A percentile compares a stretch with the other conserved stretches of the same genome.
These are phyloP conservation scores for Morphnarchus princeps DNA, from an alignment of 2,113 vertebrate species.

Conservation along the genomic window DNA sequence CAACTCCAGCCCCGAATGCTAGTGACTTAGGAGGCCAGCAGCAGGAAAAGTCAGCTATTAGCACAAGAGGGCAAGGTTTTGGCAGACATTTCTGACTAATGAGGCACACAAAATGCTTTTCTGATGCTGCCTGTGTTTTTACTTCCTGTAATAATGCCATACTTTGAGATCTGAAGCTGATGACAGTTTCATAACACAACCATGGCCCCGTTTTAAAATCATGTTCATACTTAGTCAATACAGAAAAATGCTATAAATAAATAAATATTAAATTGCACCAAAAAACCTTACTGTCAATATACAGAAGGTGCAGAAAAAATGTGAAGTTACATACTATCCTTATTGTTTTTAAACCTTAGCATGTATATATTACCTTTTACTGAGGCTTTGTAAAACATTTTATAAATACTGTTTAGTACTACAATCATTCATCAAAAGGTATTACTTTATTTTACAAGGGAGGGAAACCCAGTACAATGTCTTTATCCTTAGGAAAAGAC, in stretches of 20 bases:
- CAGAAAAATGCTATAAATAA: neutral
- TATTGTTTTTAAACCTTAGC: neutral
- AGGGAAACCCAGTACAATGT: neutral
- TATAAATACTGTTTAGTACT: neutral
- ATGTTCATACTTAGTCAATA: neutral
- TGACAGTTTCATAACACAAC: neutral
- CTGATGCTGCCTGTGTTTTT: neutral
- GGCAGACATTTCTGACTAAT: neutral
- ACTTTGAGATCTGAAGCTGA: neutral
- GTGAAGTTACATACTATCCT: neutral
- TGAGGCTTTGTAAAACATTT: neutral
- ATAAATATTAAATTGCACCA: neutral
- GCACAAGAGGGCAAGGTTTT: neutral
- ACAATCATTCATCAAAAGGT: neutral
- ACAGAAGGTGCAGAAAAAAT: neutral
- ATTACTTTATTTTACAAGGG: neutral
- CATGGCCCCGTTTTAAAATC: neutral
- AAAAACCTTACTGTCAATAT: neutral
- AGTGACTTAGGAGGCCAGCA: neutral
- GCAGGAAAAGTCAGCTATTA: neutral
- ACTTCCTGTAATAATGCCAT: neutral
- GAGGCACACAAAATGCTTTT: constrained; percentile 11
- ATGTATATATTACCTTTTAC: neutral
- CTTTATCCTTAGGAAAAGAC: neutral
- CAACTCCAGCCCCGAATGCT: neutral